Base-by-base conservation (phyloP, 2,888 invertebrate genomes). In the Lucinisca nassula region DNA sequence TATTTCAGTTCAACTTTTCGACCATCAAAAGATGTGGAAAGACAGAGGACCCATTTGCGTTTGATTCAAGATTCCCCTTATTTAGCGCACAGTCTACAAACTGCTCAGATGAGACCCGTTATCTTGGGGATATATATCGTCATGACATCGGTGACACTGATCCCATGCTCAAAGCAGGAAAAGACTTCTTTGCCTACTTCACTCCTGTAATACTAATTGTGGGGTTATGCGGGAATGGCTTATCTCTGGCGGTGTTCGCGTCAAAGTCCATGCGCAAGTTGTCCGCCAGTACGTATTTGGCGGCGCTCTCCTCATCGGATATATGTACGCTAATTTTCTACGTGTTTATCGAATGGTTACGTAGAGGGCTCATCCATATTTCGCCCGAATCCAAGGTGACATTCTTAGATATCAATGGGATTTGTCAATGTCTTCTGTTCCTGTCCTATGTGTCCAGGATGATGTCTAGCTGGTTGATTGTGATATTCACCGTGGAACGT, bases 231-330 rank as follows among this genome's bases (percentile, higher is more conserved):
- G 98, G 98, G 2, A 98, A 98, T 95, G 96, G 97, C 37, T 94
- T 98, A 0, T 98, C 98, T 0, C 97, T 98, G 0, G 97, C 97
- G 90, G 98, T 98, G 0, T 98, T 98, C 94, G 97, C 98, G 51
- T 98, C 98, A 88, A 96, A 98, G 79, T 97, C 97, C 40, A 97
- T 97, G 86, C 97, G 98, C 14, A 89, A 92, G 14, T 90, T 95
- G 40, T 98, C 98, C 0, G 98, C 98, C 0, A 98, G 98, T 88
- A 97, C 97, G 90, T 98, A 98, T 95, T 96, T 98, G 85, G 97
- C 98, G 0, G 98, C 98, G 0, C 96, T 98, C 75, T 98, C 98
- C 87, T 98, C 98, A 95, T 98, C 98, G 0, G 97, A 98, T 1
- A 98, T 98, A 92, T 96, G 98, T 24, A 94, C 97, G 0, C 97